Base-by-base conservation (phyloP, 1,140 invertebrate genomes). In the Achroia grisella region DNA sequence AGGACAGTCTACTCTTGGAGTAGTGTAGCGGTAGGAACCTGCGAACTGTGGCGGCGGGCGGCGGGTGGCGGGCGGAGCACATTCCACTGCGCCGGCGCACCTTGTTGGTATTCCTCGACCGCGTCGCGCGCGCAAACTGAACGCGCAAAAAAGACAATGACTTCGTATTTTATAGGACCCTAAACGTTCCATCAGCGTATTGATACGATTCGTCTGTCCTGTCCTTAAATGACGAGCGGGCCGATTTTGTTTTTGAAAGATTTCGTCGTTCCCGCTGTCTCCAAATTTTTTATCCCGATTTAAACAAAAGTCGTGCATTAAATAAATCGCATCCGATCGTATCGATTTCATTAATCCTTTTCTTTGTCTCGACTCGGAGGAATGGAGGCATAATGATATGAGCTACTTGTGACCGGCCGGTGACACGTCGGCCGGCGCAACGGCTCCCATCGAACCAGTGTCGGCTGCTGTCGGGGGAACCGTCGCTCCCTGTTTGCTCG, bases 91-190 rank as follows among this genome's bases (percentile, higher is more conserved):
- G 71, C 56, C 50, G 53, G 47, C 54, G 57, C 59, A 56, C 39
- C 71, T 74, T 58, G 62, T 73, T 73, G 59, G 59, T 70, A 75
- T 77, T 73, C 71, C 60, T 65, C 60, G 59, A 46, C 51, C 64
- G 71, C 64, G 48, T 47, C 57, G 62, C 70, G 52, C 62, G 62
- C 71, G 63, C 68, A 62, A 63, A 70, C 62, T 48, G 56, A 63
- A 64, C 69, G 66, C 65, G 71, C 72, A 79, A 79, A 79, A 79
- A 76, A 74, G 59, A 79, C 75, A 75, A 79, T 76, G 69, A 71
- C 72, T 71, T 52, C 61, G 62, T 71, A 76, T 76, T 72, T 75
- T 79, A 76, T 74, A 70, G 56, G 67, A 61, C 62, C 71, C 62
- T 69, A 76, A 79, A 74, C 64, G 64, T 79, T 72, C 68, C 70